These are phyloP conservation scores for Armadillidium nasatum DNA, from an alignment of 1,140 invertebrate genomes.

Conservation along the genomic window DNA sequence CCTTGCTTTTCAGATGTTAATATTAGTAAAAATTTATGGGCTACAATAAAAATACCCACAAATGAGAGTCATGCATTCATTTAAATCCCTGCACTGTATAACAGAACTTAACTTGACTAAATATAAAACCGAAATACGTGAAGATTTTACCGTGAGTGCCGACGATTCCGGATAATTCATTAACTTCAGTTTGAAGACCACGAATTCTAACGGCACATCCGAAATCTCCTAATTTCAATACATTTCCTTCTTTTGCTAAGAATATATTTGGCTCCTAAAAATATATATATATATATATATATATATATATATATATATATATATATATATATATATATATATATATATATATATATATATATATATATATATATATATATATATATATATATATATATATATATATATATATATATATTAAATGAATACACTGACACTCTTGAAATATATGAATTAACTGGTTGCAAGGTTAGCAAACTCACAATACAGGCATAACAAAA, in stretches of 20 bases:
- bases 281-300: slow-evolving; percentile 18
- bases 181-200: slow-evolving; percentile 75
- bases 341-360: background rate
- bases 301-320: slow-evolving; percentile 12
- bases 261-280: slow-evolving; percentile 80
- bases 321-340: background rate
- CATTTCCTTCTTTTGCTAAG: slow-evolving; percentile 70
- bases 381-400: slow-evolving; percentile 12
- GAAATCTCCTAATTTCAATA: slow-evolving; percentile 83
- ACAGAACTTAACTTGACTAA: too few relatives aligned
- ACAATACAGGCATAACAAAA: slow-evolving; percentile 45
- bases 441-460: too few relatives aligned
- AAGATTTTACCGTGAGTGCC: slow-evolving; percentile 67
- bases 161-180: slow-evolving; percentile 77
- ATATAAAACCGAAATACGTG: background rate
- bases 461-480: too few relatives aligned
- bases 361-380: slow-evolving; percentile 2
- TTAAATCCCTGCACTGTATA: too few relatives aligned
- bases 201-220: slow-evolving; percentile 82
- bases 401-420: too few relatives aligned
- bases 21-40: too few relatives aligned
- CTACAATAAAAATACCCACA: too few relatives aligned
- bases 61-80: too few relatives aligned
- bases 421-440: too few relatives aligned
- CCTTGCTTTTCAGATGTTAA: too few relatives aligned